A percentile compares a stretch with the other conserved stretches of the same genome.
Evolutionary conservation across 2,113 vertebrate genomes (phyloP).

Genomic region (Corythoichthys haematopterus): DNA sequence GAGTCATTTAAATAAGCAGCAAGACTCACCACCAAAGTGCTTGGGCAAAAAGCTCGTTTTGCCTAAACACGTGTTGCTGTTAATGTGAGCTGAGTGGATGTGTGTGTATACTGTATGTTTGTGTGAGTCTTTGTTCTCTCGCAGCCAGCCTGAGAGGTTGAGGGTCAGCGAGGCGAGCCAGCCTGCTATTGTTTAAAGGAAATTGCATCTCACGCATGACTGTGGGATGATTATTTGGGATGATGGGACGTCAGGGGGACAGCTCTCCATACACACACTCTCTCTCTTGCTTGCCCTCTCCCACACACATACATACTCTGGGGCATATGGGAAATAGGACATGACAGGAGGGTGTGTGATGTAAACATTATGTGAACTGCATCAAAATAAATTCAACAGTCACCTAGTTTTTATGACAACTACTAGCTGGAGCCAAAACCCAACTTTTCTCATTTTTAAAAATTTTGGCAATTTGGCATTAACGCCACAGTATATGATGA

Average conservation of each 20-base stretch:
- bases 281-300: not conserved
- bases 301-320: conserved; percentile 15
- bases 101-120: conserved; percentile 5
- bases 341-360: conserved; percentile 56
- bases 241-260: conserved; percentile 53
- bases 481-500: conserved; percentile 16
- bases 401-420: conserved; percentile 53
- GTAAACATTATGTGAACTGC: conserved; percentile 55
- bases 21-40: conserved; percentile 31
- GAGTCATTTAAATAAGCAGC: conserved; percentile 44
- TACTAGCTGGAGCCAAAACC: conserved; percentile 45
- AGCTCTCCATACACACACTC: conserved; percentile 11
- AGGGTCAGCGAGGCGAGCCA: conserved; percentile 42
- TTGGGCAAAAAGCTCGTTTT: conserved; percentile 4
- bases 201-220: conserved; percentile 65
- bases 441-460: conserved; percentile 40
- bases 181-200: conserved; percentile 61
- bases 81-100: conserved; percentile 23
- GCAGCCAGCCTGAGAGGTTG: conserved; percentile 46
- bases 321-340: conserved; percentile 9
- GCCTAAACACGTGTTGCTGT: conserved; percentile 15
- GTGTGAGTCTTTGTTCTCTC: conserved; percentile 21
- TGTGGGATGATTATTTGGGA: conserved; percentile 55
- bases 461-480: conserved; percentile 40
- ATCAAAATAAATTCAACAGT: conserved; percentile 53